Percentiles rank a stretch among this genome's conserved stretches.
Evolutionary conservation across 1,140 invertebrate genomes (phyloP).

Genomic region (Gonatopus flavifemur): DNA sequence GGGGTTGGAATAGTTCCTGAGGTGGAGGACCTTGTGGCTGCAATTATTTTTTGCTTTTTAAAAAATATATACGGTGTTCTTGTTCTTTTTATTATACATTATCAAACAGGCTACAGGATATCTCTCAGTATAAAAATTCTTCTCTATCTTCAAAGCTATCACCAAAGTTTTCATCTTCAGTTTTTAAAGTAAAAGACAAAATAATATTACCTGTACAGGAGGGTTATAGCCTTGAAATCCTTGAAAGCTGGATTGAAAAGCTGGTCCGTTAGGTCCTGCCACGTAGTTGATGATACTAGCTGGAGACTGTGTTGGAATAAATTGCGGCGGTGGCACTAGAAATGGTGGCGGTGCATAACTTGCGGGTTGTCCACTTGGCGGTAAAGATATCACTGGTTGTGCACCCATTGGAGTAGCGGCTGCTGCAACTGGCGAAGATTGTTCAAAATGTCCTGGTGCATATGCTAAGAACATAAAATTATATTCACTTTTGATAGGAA

Average conservation of each 20-base stretch:
- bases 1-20: slow-evolving; percentile 61
- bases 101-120: too few relatives aligned
- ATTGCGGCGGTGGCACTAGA: slow-evolving; percentile 53
- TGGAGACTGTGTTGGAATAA: slow-evolving; percentile 52
- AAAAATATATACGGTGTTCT: too few relatives aligned
- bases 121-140: too few relatives aligned
- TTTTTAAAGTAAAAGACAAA: neutral
- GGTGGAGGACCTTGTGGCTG: slow-evolving; percentile 51
- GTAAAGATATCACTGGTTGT: slow-evolving; percentile 46
- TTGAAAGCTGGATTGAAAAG: slow-evolving; percentile 52
- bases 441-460: slow-evolving; percentile 48
- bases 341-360: slow-evolving; percentile 52
- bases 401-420: slow-evolving; percentile 42
- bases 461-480: slow-evolving; percentile 34
- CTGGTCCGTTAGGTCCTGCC: slow-evolving; percentile 47
- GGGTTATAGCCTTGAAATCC: slow-evolving; percentile 53
- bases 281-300: slow-evolving; percentile 56
- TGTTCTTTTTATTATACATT: too few relatives aligned
- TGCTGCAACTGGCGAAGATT: slow-evolving; percentile 40
- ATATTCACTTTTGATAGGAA: neutral
- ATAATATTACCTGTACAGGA: slow-evolving; percentile 44
- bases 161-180: neutral
- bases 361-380: slow-evolving; percentile 50
- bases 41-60: slow-evolving; percentile 6
- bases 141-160: neutral